Conservation (phyloP, 2,797 vertebrate genomes). For the Acridotheres tristis region DNA sequence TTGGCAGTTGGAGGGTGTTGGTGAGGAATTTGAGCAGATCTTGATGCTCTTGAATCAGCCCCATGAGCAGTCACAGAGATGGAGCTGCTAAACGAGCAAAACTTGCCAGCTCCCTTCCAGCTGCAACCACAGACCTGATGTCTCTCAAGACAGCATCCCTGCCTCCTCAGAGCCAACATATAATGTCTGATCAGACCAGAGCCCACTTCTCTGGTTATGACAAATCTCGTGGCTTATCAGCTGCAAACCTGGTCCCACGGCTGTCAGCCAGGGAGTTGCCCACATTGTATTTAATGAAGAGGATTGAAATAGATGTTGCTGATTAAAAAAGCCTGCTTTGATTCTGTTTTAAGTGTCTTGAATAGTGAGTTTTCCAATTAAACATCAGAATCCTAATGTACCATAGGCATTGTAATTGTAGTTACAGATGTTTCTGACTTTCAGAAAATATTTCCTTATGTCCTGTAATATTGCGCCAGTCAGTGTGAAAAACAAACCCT, state of each 20-base stretch:
- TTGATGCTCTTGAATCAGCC: neutral
- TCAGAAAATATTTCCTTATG: conserved; percentile 57
- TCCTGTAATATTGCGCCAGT: neutral
- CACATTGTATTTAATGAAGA: neutral
- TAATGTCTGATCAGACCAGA: neutral
- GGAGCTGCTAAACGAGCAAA: neutral
- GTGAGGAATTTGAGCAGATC: neutral
- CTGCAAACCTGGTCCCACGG: neutral
- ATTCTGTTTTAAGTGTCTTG: neutral
- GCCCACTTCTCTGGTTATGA: neutral
- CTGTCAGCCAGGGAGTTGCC: neutral
- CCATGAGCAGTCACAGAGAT: neutral
- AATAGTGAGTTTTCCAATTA: conserved; percentile 43
- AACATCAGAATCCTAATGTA: neutral
- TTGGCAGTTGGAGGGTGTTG: neutral
- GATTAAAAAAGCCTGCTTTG: conserved; percentile 3
- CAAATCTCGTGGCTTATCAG: neutral
- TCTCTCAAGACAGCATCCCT: neutral
- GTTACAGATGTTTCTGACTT: conserved; percentile 55
- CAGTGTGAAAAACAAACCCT: conserved; percentile 7
- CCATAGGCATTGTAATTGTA: conserved; percentile 28
- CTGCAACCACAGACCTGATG: neutral
- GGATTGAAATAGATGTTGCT: neutral
- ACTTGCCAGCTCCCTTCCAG: neutral
- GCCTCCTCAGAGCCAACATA: neutral